Base-by-base conservation (phyloP, 1,140 invertebrate genomes). In the Thereuonema tuberculata region DNA sequence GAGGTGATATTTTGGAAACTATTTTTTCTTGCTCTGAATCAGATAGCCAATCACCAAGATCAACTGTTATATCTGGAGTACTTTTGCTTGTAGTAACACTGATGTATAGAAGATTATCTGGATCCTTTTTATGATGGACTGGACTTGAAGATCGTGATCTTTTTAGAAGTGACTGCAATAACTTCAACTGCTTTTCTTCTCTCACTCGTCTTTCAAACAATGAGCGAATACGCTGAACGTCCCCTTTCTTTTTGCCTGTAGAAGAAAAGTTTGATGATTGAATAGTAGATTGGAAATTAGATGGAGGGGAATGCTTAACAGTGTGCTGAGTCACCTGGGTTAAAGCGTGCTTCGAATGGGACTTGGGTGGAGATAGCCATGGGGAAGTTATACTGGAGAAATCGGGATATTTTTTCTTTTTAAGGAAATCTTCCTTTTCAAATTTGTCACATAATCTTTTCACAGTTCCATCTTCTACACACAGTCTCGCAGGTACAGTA, bases 41-140 rank as follows among this genome's bases (percentile, higher is more conserved):
- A 14, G 21, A 24, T 50, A 12, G 5, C 5, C 5, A 20, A 50
- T 50, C 26, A 12, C 53, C 53, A 12, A 55, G 26, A 29, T 55
- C 53, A 27, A 55, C 27, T 5, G 53, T 55, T 9, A 55, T 55
- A 55, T 55, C 53, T 29, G 53, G 53, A 55, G 3, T 55, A 21
- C 53, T 55, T 29, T 29, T 55, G 27, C 53, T 27, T 29, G 53
- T 55, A 17, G 28, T 29, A 26, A 26, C 21, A 21, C 24, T 55
- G 27, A 28, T 28, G 14, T 28, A 55, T 26, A 29, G 24, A 12
- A 28, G 17, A 29, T 55, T 55, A 50, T 50, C 48, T 26, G 9
- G 9, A 24, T 50, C 21, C 21, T 14, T 9, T 12, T n/a, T 9
- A 9, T n/a, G 37, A 43, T n/a, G 37, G n/a, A n/a, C n/a, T 12